These are phyloP conservation scores for Eupithecia subfuscata DNA, from an alignment of 2,888 invertebrate species.

Conservation along the genomic window DNA sequence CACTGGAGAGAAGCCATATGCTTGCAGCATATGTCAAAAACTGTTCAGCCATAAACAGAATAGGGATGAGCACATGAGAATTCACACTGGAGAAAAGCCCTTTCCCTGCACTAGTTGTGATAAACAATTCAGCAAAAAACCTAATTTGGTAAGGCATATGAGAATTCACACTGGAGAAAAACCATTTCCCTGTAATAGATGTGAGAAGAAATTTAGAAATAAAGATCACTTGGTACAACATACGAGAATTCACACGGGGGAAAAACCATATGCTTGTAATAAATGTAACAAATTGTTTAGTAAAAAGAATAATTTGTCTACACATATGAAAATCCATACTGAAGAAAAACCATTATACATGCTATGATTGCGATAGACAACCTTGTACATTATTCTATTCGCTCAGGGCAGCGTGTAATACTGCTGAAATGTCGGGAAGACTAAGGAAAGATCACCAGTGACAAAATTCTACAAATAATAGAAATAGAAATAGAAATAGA, in stretches of 20 bases:
- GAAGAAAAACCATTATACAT: conserved; percentile 4
- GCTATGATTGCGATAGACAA: not conserved
- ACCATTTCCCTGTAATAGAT: conserved; percentile 12
- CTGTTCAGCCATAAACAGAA: conserved; percentile 11
- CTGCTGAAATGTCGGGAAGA: not conserved
- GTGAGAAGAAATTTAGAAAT: conserved; percentile 11
- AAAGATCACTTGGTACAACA: conserved; percentile 12
- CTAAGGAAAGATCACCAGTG: not conserved
- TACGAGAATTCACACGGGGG: conserved; percentile 5
- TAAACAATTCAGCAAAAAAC: conserved; percentile 15
- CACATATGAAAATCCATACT: conserved; percentile 7
- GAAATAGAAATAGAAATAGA: too few relatives aligned
- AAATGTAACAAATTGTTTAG: conserved; percentile 8
- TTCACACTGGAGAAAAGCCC: conserved; percentile 9
- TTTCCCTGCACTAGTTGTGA: not conserved
- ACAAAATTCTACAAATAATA: not conserved
- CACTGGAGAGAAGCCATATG: conserved; percentile 11
- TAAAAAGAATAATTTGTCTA: conserved; percentile 3
- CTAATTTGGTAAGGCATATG: conserved; percentile 11
- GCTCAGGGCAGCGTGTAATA: not conserved
- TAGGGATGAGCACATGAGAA: conserved; percentile 10
- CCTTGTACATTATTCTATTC: not conserved
- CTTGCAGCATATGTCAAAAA: conserved; percentile 10
- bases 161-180: conserved; percentile 9
- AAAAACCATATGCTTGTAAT: conserved; percentile 8